Base-by-base conservation (phyloP, 1,140 invertebrate species). In the Rhagoletis pomonella region DNA sequence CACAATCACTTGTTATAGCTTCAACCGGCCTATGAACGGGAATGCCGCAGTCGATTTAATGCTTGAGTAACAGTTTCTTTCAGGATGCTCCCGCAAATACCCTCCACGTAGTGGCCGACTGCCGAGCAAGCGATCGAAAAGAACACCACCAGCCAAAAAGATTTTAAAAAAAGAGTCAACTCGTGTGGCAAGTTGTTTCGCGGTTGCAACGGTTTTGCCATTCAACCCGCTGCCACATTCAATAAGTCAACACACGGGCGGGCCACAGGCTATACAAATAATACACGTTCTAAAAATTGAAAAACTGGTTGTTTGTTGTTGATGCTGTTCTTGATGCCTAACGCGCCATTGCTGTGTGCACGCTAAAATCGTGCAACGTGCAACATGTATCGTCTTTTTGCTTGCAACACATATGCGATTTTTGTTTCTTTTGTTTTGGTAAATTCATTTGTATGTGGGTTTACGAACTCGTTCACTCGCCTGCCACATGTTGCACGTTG, bases 211-310 rank as follows among this genome's bases (percentile, higher is more conserved):
- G 73, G 47, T 81, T 55, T 29, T 55, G 44, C 44, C 14, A 55
- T 55, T 42, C 73, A 50, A 81, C 44, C 10, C 14, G 39, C n/a
- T 58, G 73, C 47, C 47, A 2, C 42, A 73, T 69, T 69, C 29
- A 44, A 62, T 42, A 44, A 55, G 44, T 39, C 6, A 17, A 29
- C 6, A 19, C 10, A 14, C 67, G 42, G 10, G 4, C 10, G 67
- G 1, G 17, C 44, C 39, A 19, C 12, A 77, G 17, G 19, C 10
- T 50, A 3, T 12, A 29, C 47, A 50, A 77, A 9, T 29, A 42
- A 86, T 42, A 86, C 85, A 65, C 62, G 85, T 86, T 86, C 85
- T 86, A 86, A 14, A 65, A 86, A 86, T n/a, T 86, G 85, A 86
- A 14, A 65, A 86, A 86, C 55, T 86, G 85, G 59, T 44, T 84